phyloP scores from a whole-genome alignment of 2,797 vertebrate genomes.

The Semaprochilodus insignis region DNA sequence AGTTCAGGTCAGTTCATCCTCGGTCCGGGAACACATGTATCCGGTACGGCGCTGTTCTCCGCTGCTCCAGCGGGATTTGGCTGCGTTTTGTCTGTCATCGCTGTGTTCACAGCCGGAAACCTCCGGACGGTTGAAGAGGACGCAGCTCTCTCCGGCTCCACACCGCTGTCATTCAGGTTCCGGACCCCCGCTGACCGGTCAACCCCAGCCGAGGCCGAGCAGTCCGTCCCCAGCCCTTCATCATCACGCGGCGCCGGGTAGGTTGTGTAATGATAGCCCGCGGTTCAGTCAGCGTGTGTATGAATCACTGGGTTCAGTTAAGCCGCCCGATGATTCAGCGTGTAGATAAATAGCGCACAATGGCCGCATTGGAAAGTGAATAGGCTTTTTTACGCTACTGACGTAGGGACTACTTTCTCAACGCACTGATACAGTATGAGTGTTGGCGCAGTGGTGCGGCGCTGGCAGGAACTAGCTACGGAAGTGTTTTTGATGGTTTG shows the following conservation, averaged over 20 bases:
- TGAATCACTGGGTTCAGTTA: background rate
- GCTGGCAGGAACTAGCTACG: background rate
- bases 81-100: constrained; percentile 45
- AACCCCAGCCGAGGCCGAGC: background rate
- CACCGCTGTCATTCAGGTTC: background rate
- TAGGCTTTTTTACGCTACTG: background rate
- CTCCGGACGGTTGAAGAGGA: background rate
- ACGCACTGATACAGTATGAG: background rate
- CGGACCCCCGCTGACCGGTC: background rate
- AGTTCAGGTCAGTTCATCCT: background rate
- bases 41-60: constrained; percentile 52
- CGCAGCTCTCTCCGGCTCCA: background rate
- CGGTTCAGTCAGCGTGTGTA: no score
- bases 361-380: background rate
- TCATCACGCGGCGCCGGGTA: constrained; percentile 29
- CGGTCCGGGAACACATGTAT: constrained; percentile 28
- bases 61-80: constrained; percentile 51
- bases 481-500: background rate
- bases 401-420: background rate
- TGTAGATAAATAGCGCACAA: background rate
- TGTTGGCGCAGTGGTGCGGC: background rate
- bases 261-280: background rate
- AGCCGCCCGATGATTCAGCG: background rate
- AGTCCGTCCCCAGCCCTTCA: background rate
- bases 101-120: constrained; percentile 14